Percentiles rank a stretch among this genome's conserved stretches.
These are phyloP conservation scores for Vannuccia rotundouncinata DNA, from an alignment of 2,888 invertebrate species.

Conservation along the genomic window DNA sequence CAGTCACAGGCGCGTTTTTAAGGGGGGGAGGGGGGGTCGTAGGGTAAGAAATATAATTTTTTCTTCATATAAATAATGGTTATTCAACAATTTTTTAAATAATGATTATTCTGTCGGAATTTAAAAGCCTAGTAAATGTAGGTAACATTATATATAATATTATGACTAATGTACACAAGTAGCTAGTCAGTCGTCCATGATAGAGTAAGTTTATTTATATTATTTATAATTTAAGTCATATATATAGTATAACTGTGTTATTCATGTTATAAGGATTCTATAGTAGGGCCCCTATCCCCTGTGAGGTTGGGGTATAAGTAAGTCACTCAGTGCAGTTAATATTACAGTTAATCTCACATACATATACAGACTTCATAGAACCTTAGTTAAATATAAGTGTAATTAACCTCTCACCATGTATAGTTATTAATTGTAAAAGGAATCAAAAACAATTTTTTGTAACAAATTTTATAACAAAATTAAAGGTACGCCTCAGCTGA, in stretches of 20 bases:
- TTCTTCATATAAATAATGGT: slow-evolving; percentile 8
- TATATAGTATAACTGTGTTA: slow-evolving; percentile 20
- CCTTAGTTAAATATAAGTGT: no score
- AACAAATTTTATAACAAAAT: no score
- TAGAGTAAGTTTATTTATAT: slow-evolving; percentile 26
- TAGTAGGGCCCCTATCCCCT: no score
- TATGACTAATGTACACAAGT: slow-evolving; percentile 20
- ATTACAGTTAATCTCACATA: slow-evolving; percentile 12
- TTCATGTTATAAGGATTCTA: slow-evolving; percentile 23
- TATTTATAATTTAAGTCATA: slow-evolving; percentile 13
- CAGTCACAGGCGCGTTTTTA: slow-evolving; percentile 17
- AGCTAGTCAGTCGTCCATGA: slow-evolving; percentile 1
- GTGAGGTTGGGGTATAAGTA: neutral
- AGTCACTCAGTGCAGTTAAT: neutral
- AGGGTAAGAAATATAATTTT: neutral
- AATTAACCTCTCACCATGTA: no score
- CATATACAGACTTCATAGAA: no score
- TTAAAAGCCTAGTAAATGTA: slow-evolving; percentile 23
- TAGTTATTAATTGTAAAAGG: no score
- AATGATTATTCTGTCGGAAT: slow-evolving; percentile 21
- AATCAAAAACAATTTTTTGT: no score
- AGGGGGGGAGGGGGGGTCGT: neutral
- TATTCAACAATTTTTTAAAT: slow-evolving; percentile 9
- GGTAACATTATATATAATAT: slow-evolving; percentile 26
- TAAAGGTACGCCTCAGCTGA: no score